Conservation (phyloP, 2,113 vertebrate genomes). For the Madoqua kirkii region DNA sequence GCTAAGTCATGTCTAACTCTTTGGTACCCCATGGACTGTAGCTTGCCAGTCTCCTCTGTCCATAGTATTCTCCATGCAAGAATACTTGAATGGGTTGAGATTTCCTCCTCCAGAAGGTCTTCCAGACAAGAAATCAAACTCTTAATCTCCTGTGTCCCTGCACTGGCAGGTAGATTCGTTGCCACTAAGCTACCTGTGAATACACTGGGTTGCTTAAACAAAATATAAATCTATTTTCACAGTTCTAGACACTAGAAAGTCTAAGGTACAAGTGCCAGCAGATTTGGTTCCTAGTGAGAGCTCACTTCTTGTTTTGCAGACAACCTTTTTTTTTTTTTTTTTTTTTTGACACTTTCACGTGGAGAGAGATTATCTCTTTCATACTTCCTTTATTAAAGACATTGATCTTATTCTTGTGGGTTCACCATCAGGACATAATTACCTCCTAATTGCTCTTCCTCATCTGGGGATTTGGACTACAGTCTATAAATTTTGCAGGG, state of each 20-base stretch:
- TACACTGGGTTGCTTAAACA: background rate
- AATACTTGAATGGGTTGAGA: background rate
- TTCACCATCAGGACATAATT: background rate
- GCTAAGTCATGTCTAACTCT: background rate
- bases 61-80: background rate
- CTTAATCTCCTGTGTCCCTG: background rate
- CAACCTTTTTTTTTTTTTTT: background rate
- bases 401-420: background rate
- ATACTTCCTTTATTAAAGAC: background rate
- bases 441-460: background rate
- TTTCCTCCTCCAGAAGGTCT: background rate
- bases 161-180: background rate
- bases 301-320: background rate
- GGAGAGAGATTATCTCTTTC: background rate
- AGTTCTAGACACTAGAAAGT: background rate
- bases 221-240: background rate
- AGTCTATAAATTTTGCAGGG: background rate
- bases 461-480: background rate
- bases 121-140: background rate
- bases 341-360: background rate
- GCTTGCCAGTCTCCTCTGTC: background rate
- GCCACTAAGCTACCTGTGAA: background rate
- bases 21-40: background rate
- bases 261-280: background rate
- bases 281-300: background rate